Base-by-base conservation (phyloP, 1,140 invertebrate genomes). In the Drosophila busckii region DNA sequence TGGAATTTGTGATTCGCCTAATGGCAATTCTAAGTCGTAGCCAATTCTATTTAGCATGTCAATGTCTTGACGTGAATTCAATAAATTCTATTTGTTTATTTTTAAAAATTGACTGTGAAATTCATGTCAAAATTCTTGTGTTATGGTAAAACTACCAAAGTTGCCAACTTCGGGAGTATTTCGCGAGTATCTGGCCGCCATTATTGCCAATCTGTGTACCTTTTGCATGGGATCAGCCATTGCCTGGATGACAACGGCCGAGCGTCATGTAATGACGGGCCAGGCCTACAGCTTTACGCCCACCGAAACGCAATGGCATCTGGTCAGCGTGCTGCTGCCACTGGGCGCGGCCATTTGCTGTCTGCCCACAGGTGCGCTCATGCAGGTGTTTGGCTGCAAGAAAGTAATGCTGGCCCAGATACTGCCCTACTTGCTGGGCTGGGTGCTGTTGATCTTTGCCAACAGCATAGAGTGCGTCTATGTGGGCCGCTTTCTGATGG, bases 341-440 rank as follows among this genome's bases (percentile, higher is more conserved):
- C 2, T 82, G 4, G 66, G 45, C 88, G 91, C 15, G 1, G 88
- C 90, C 19, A 68, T 89, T 1, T 90, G 90, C 17, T 91, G 92
- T 25, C 84, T 93, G 1, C 88, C 91, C 1, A 90, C 90, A 19
- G 91, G 91, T 10, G 84, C 90, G n/a, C 59, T 92, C 1, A 90
- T 92, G 9, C 92, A 94, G 45, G 73, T 88, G 5, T 86, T 92
- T 16, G 94, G 94, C n/a, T 84, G 94, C 20, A 93, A 91, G 78
- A 70, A 69, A 3, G 89, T 92, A 0, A 90, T 95, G 80, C 55
- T 94, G 0, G 46, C 91, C 0, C 88, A 92, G 1, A 85, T 90
- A 0, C 16, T 93, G 4, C 92, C 93, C 0, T 93, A 92, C 69
- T 70, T 89, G 0, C 13, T 90, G 4, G 93, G 93, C 3, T 95